A percentile compares a stretch with the other conserved stretches of the same genome.
Evolutionary conservation across 2,113 vertebrate species (phyloP).

Genomic region (Cottus gobio): DNA sequence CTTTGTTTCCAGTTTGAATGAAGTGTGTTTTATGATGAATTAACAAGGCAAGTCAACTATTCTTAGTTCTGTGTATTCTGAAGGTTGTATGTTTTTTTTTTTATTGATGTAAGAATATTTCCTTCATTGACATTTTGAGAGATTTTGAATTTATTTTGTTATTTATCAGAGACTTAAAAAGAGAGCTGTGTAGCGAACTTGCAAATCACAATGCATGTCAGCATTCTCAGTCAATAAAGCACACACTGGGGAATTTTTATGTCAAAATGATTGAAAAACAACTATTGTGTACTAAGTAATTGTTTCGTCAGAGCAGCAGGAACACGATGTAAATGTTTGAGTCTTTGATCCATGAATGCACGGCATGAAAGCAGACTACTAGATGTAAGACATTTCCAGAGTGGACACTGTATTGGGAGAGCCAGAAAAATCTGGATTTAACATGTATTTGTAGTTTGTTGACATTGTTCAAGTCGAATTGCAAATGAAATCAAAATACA

Average conservation of each 20-base stretch:
- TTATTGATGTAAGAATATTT: background rate
- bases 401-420: background rate
- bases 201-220: background rate
- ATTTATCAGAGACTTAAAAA: too few species aligned
- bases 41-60: too few species aligned
- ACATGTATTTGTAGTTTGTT: background rate
- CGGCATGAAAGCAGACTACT: background rate
- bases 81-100: too few species aligned
- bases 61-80: too few species aligned
- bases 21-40: too few species aligned
- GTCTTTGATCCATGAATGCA: background rate
- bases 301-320: background rate
- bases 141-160: too few species aligned
- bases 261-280: background rate
- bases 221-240: background rate
- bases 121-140: too few species aligned
- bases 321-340: too few species aligned
- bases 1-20: too few species aligned
- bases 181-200: background rate
- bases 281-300: background rate
- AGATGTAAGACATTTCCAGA: background rate
- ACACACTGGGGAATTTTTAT: background rate
- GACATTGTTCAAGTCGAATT: slow-evolving; percentile 11
- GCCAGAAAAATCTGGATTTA: background rate
- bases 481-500: slow-evolving; percentile 33